These are phyloP conservation scores for Cyclopterus lumpus DNA, from an alignment of 2,797 vertebrate species.

Conservation along the genomic window DNA sequence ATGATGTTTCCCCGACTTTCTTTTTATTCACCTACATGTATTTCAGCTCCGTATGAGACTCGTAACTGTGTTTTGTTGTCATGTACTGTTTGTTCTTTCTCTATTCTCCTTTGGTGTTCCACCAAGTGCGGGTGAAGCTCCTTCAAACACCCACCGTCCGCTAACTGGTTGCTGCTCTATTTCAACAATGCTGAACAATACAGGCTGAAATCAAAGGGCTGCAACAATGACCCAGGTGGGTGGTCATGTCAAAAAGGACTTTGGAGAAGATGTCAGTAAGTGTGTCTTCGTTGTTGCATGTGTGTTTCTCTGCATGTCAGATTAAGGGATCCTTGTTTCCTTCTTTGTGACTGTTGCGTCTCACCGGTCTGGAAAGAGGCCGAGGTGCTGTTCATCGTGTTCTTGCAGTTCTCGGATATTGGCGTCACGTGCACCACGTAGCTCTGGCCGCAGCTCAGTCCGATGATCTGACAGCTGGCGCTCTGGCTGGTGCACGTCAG, in stretches of 20 bases:
- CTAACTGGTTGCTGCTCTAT: neutral
- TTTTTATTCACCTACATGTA: neutral
- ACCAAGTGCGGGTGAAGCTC: neutral
- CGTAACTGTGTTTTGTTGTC: neutral
- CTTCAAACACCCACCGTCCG: neutral
- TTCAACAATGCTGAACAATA: neutral
- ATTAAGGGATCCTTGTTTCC: neutral
- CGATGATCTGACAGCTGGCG: constrained; percentile 67
- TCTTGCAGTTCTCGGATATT: constrained; percentile 74
- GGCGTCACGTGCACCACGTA: constrained; percentile 75
- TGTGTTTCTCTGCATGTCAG: neutral
- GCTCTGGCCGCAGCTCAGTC: constrained; percentile 72
- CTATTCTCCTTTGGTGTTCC: neutral
- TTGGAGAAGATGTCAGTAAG: neutral
- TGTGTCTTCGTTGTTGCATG: neutral
- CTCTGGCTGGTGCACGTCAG: constrained; percentile 66
- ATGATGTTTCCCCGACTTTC: neutral
- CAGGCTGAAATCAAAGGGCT: neutral
- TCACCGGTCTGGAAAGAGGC: constrained; percentile 70
- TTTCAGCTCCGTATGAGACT: neutral
- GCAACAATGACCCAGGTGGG: neutral
- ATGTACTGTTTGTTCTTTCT: neutral
- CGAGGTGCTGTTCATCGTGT: constrained; percentile 53
- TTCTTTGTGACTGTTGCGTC: constrained; percentile 20
- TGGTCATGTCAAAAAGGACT: neutral